Conservation (phyloP, 2,113 vertebrate genomes). For the Nothocercus nigrocapillus region DNA sequence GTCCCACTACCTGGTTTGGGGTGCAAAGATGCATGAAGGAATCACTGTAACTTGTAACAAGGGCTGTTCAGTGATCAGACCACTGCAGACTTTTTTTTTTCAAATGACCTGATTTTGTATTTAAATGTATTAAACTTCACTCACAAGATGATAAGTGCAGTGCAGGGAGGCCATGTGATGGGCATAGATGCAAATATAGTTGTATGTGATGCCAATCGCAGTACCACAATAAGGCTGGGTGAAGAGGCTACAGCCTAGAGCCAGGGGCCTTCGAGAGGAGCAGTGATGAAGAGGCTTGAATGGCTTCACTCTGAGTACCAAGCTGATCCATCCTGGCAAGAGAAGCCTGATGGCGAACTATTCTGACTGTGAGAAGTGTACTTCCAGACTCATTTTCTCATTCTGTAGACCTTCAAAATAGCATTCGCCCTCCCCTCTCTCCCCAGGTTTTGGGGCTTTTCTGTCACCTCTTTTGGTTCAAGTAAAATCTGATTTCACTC, state of each 20-base stretch:
- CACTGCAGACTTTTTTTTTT: not conserved
- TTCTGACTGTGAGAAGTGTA: not conserved
- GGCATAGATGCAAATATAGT: not conserved
- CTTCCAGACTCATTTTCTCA: not conserved
- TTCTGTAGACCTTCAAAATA: not conserved
- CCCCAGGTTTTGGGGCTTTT: not conserved
- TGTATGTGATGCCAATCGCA: not conserved
- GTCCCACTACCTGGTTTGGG: not conserved
- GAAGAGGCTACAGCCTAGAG: not conserved
- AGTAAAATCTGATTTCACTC: not conserved
- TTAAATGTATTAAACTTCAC: not conserved
- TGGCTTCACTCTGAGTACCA: not conserved
- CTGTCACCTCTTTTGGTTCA: not conserved
- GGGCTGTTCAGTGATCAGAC: slow-evolving; percentile 24
- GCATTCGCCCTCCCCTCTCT: not conserved
- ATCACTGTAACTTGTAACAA: not conserved
- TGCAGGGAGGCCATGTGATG: rapidly evolving
- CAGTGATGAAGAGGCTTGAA: not conserved
- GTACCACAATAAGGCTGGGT: not conserved
- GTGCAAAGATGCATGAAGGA: not conserved
- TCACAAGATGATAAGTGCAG: not conserved
- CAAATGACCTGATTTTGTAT: not conserved
- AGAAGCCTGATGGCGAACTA: not conserved
- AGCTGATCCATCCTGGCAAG: not conserved
- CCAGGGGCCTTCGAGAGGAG: not conserved